Base-by-base conservation (phyloP, 2,888 invertebrate genomes). In the Pycnomerus fuliginosus region DNA sequence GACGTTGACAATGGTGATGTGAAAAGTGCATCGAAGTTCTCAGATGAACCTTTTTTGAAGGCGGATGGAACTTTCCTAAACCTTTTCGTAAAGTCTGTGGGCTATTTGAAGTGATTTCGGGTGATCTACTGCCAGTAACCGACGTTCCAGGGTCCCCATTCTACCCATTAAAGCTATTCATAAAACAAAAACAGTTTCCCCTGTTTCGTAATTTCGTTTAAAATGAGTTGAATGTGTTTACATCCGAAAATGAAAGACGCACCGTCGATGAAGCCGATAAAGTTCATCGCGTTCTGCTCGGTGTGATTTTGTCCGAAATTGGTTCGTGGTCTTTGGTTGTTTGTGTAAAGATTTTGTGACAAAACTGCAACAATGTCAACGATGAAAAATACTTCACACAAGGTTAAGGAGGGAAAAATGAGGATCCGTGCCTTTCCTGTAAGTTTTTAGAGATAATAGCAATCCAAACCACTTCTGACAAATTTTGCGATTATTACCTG, bases 371-470 rank as follows among this genome's bases (percentile, higher is more conserved):
- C 55, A 56, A 66, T 64, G 69, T 65, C 66, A 73, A 83, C 81
- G 79, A 83, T 85, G 82, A 85, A 84, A 76, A 80, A 75, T 69
- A 76, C 83, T 72, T 79, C 84, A 64, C 78, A 87, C 74, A 85
- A 86, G 64, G 92, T 91, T 76, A 91, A 91, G 77, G 92, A 92
- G 78, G 86, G 87, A 79, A 96, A 96, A 79, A 95, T 96, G 95
- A 84, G 97, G 71, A 97, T 97, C 71, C 83, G 95, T 74, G 95
- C 96, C 61, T 97, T 97, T 78, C 95, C 96, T 73, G 95, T 96
- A 79, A 93, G 92, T 83, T 31, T 17, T 17, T 12, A 33, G 41
- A 23, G 22, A 16, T 31, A 40, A 46, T 37, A 37, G 32, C 41
- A 33, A 30, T 20, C 34, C 45, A 47, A 32, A 34, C n/a, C n/a